Base-by-base conservation (phyloP, 2,797 vertebrate species). In the Choloepus didactylus region DNA sequence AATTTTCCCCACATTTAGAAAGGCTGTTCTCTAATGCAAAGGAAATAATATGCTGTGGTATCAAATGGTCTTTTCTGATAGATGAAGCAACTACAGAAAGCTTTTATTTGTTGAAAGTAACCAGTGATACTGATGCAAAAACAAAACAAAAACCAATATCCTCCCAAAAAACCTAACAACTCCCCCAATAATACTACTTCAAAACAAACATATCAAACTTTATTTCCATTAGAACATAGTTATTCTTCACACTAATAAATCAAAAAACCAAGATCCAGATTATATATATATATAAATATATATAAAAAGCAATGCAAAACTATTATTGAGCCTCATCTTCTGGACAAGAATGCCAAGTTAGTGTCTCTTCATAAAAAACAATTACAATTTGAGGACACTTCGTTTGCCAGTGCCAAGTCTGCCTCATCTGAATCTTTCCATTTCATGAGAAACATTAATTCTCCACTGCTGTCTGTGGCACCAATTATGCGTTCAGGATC, bases 361-460 rank as follows among this genome's bases (percentile, higher is more conserved):
- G 98, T 96, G 99, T 99, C 98, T 99, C 99, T 98, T 99, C 99
- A 95, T 99, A 99, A 98, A 99, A 99, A 87, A 99, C 99, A 18
- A 99, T 99, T 93, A 99, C 99, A 88, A 99, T 99, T 97, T 99
- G 99, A 96, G 99, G 99, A 97, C 99, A 99, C 95, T 99, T 99
- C 88, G 99, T 99, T 99, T 83, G 99, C 99, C 69, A 99, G 99
- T 64, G 99, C 99, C 98, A 99, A 98, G 97, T 99, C 41, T 44
- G 41, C 41, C 41, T 44, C 41, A 44, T 44, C 41, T 44, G 41
- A 44, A 4, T 44, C 41, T 44, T 44, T 44, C 41, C 41, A 44
- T 44, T 44, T 44, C 41, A 44, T 44, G 41, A 44, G 41, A 44
- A 44, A 44, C 41, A 44, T 44, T 44, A 44, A 44, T 44, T 44